Conservation (phyloP, 35 echinoderm and acorn worm genomes). For the Anneissia japonica region DNA sequence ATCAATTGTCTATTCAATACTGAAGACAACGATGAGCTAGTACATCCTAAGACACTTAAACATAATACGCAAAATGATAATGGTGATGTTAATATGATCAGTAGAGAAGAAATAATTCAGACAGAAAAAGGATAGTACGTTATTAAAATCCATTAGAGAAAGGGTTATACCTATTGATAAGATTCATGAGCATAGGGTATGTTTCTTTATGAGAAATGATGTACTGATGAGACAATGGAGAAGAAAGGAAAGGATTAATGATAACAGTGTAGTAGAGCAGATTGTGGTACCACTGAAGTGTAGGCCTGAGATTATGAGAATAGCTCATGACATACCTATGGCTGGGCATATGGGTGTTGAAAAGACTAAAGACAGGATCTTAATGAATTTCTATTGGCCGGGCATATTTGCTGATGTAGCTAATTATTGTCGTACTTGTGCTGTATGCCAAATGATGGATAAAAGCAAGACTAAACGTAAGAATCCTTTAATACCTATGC, state of each 20-base stretch:
- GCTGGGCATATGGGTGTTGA: background rate
- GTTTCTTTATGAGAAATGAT: background rate
- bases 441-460: background rate
- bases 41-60: too few species aligned
- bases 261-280: background rate
- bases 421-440: background rate
- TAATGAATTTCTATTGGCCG: background rate
- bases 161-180: too few species aligned
- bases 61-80: too few species aligned
- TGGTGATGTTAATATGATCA: too few species aligned
- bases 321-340: conserved; percentile 14
- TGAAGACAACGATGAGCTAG: too few species aligned
- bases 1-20: too few species aligned
- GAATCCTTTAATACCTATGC: background rate
- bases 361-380: background rate
- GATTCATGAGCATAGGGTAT: background rate
- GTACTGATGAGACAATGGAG: background rate
- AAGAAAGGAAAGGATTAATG: background rate
- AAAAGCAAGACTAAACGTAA: background rate
- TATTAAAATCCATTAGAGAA: too few species aligned
- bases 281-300: conserved; percentile 13
- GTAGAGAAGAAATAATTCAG: too few species aligned
- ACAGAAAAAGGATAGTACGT: too few species aligned
- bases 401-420: background rate
- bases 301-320: background rate